phyloP scores from a whole-genome alignment of 2,888 invertebrate species.

The Caenorhabditis uteleia region DNA sequence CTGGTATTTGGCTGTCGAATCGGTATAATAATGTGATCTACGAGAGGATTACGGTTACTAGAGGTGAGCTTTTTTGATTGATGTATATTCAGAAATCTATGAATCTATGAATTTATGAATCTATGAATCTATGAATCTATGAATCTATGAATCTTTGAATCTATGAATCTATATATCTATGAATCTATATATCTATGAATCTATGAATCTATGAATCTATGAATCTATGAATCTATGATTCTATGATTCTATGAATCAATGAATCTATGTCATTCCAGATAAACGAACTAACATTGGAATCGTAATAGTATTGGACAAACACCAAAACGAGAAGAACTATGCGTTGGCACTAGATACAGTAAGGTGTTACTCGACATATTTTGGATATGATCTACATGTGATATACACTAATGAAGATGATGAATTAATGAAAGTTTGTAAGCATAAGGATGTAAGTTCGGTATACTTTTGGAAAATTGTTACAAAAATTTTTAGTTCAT shows the following conservation, averaged over 20 bases:
- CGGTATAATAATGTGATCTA: constrained; percentile 19
- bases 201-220: too few relatives aligned
- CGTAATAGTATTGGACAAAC: constrained; percentile 5
- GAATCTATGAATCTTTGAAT: too few relatives aligned
- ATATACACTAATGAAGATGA: constrained; percentile 7
- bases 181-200: too few relatives aligned
- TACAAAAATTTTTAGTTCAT: constrained; percentile 37
- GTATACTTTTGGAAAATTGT: neutral
- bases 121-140: neutral
- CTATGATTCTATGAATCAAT: neutral
- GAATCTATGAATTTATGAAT: neutral
- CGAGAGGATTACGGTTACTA: constrained; percentile 9
- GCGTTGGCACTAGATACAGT: constrained; percentile 31
- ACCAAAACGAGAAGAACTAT: constrained; percentile 16
- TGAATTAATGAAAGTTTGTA: constrained; percentile 9
- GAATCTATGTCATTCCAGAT: constrained; percentile 1
- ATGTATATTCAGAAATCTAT: neutral
- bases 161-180: too few relatives aligned
- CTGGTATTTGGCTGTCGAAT: constrained; percentile 18
- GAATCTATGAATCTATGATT: too few relatives aligned
- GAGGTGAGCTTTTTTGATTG: constrained; percentile 7
- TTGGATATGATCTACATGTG: constrained; percentile 20
- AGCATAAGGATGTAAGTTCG: constrained; percentile 42
- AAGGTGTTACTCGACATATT: constrained; percentile 22
- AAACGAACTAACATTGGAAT: constrained; percentile 18